A percentile compares a stretch with the other conserved stretches of the same genome.
Evolutionary conservation across 1,140 invertebrate species (phyloP).

Genomic region (Acromyrmex heyeri): DNA sequence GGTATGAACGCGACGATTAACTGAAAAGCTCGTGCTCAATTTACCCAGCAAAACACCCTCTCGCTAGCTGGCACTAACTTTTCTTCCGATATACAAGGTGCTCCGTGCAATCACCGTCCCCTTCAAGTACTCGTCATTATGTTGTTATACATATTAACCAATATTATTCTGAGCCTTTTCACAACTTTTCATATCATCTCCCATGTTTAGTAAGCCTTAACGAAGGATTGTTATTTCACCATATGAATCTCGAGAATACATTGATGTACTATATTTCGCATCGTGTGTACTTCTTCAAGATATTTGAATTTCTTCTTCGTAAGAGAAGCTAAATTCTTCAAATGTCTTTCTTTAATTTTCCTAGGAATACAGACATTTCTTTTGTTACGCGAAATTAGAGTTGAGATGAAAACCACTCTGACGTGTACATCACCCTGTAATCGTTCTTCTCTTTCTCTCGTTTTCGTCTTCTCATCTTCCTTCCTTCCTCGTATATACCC

Average conservation of each 20-base stretch:
- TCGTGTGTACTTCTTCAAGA: background rate
- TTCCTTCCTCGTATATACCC: background rate
- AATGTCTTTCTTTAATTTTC: conserved; percentile 5
- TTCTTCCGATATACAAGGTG: background rate
- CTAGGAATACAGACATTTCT: background rate
- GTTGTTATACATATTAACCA: conserved; percentile 2
- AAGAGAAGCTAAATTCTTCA: background rate
- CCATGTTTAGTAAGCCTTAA: background rate
- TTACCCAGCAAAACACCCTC: conserved; percentile 19
- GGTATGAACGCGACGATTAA: conserved; percentile 48
- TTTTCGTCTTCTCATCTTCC: too few species aligned
- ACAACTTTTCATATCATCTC: background rate
- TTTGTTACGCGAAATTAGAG: conserved; percentile 12
- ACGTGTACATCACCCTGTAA: conserved; percentile 10
- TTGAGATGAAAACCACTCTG: conserved; percentile 1
- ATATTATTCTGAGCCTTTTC: conserved; percentile 25
- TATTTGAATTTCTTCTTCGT: background rate
- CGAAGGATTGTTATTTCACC: conserved; percentile 5
- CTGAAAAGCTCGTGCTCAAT: conserved; percentile 52
- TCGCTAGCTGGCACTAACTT: background rate
- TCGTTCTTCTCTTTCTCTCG: background rate
- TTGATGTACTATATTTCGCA: background rate
- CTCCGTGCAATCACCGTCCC: conserved; percentile 18
- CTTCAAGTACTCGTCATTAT: conserved; percentile 27
- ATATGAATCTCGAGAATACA: background rate